Evolutionary conservation across 1,140 invertebrate genomes (phyloP).

Genomic region (Musca vetustissima): DNA sequence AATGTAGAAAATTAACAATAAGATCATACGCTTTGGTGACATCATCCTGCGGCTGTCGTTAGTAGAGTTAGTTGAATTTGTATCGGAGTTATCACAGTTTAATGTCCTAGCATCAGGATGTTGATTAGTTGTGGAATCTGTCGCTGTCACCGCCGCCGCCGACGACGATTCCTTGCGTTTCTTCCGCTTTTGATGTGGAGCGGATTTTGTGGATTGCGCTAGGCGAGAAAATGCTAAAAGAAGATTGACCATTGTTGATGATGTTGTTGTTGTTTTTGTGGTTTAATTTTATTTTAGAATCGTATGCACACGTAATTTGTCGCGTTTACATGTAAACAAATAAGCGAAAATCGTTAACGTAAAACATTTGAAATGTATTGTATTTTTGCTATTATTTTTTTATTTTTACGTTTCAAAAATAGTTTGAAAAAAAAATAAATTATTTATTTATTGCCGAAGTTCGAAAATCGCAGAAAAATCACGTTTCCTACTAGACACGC

Average conservation of each 20-base stretch:
- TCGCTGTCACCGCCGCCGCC: background rate
- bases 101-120: background rate
- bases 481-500: conserved; percentile 4
- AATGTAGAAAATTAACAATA: conserved; percentile 73
- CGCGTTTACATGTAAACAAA: too few species aligned
- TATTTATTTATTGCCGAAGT: background rate
- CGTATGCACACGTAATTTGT: too few species aligned
- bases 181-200: background rate
- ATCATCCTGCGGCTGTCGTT: conserved; percentile 53
- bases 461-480: background rate
- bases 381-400: background rate
- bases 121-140: background rate
- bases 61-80: background rate
- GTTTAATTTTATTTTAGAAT: background rate
- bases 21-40: conserved; percentile 79
- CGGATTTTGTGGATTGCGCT: background rate
- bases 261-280: background rate
- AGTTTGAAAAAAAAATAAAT: background rate
- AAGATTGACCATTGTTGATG: conserved; percentile 1
- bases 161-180: background rate
- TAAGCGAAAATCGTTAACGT: too few species aligned
- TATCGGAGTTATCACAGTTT: too few species aligned
- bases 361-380: background rate
- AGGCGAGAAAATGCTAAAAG: background rate
- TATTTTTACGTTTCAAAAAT: background rate